A percentile compares a stretch with the other conserved stretches of the same genome.
These are phyloP conservation scores for Noctilio leporinus DNA, from an alignment of 2,113 vertebrate species.

Conservation along the genomic window DNA sequence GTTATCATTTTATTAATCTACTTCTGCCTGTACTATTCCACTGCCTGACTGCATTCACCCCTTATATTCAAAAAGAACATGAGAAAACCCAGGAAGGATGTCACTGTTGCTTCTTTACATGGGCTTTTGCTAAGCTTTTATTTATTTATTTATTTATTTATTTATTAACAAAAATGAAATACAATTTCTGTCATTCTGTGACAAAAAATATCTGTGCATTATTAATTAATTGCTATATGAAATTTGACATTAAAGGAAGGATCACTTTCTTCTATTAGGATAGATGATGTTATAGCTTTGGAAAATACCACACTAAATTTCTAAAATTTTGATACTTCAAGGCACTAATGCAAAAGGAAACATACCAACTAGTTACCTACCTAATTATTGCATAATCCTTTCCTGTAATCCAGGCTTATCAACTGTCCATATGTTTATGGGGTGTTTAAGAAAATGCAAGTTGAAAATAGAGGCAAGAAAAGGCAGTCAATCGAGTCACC, in stretches of 20 bases:
- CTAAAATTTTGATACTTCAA: neutral
- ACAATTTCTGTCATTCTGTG: constrained; percentile 2
- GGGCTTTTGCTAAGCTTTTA: neutral
- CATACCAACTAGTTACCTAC: neutral
- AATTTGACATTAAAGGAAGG: neutral
- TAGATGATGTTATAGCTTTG: neutral
- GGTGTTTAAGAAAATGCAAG: neutral
- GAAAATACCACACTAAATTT: neutral
- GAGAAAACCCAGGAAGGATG: neutral
- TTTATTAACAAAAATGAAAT: constrained; percentile 22
- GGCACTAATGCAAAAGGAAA: neutral
- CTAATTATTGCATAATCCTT: neutral
- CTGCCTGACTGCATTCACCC: neutral
- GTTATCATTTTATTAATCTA: no score
- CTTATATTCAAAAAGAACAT: neutral
- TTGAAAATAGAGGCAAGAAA: neutral
- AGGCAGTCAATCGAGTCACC: neutral
- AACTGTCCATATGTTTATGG: constrained; percentile 21
- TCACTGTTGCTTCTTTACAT: neutral
- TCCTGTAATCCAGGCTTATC: neutral
- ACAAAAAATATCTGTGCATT: neutral
- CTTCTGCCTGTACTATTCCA: neutral
- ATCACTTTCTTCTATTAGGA: neutral
- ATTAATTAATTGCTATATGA: neutral
- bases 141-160: neutral